A percentile compares a stretch with the other conserved stretches of the same genome.
These are phyloP conservation scores for Pipistrellus nathusii DNA, from an alignment of 2,797 vertebrate species.

Conservation along the genomic window DNA sequence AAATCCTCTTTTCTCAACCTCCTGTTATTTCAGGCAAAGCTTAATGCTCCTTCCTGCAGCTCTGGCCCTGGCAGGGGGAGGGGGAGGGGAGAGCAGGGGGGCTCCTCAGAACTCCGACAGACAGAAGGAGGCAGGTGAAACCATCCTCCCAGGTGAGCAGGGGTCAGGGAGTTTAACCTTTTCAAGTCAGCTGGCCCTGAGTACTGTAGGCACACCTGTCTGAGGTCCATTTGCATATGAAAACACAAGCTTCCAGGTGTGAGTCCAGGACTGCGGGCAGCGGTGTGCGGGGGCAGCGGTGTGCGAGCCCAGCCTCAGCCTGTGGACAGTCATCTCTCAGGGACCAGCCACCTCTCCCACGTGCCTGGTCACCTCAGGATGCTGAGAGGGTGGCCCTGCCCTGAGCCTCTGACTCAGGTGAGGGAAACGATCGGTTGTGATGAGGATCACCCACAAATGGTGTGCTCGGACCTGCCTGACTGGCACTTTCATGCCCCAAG, in stretches of 20 bases:
- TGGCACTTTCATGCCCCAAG: not conserved
- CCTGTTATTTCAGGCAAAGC: not conserved
- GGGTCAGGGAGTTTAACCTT: not conserved
- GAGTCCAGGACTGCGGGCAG: not conserved
- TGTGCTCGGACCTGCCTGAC: not conserved
- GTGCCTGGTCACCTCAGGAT: not conserved
- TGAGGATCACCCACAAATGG: not conserved
- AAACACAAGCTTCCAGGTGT: not conserved
- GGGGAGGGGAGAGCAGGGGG: rapidly evolving
- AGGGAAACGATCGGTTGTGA: not conserved
- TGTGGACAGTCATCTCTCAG: not conserved
- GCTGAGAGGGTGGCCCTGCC: not conserved
- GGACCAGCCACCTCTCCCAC: not conserved
- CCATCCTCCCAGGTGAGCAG: not conserved
- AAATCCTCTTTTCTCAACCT: not conserved
- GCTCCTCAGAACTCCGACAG: not conserved
- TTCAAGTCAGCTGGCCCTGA: not conserved
- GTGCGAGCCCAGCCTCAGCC: not conserved
- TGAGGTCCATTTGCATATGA: not conserved
- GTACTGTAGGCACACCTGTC: not conserved
- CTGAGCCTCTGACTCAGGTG: not conserved
- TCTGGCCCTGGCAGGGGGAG: not conserved
- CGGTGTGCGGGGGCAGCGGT: not conserved
- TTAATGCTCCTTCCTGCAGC: not conserved
- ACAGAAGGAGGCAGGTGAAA: not conserved